phyloP scores from a whole-genome alignment of 2,797 vertebrate species.

The Galaxias olidus region DNA sequence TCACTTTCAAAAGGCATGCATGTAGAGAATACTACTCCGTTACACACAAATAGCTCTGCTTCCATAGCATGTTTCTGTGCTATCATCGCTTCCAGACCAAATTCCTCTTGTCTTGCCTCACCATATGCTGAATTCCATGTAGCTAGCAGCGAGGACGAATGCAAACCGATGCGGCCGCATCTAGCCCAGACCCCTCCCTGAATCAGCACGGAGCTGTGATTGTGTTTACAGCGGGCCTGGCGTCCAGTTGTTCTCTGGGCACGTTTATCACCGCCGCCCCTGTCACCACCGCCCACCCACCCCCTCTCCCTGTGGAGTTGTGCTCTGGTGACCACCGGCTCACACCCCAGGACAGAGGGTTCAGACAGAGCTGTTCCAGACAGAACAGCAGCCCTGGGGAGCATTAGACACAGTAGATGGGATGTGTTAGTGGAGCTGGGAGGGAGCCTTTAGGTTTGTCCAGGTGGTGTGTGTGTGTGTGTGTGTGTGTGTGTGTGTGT shows the following conservation, averaged over 20 bases:
- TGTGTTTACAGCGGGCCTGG: conserved; percentile 23
- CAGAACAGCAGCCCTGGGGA: neutral
- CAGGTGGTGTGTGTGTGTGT: neutral
- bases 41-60: neutral
- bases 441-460: neutral
- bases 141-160: conserved; percentile 19
- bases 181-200: conserved; percentile 1
- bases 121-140: conserved; percentile 15
- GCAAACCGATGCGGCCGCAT: conserved; percentile 4
- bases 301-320: neutral
- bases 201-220: conserved; percentile 25
- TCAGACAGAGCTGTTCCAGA: conserved; percentile 13
- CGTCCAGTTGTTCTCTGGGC: conserved; percentile 31
- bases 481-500: neutral
- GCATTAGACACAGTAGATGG: no score
- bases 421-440: conserved; percentile 7
- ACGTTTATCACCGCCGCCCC: neutral
- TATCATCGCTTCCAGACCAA: neutral
- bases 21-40: no score
- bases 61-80: neutral
- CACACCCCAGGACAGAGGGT: conserved; percentile 5
- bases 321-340: conserved; percentile 10
- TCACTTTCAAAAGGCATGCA: no score
- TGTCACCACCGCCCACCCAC: no score
- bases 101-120: conserved; percentile 16